Evolutionary conservation across 2,113 vertebrate genomes (phyloP), one percentile per base, ranked within the genome.

Genomic region (Kryptolebias marmoratus): DNA sequence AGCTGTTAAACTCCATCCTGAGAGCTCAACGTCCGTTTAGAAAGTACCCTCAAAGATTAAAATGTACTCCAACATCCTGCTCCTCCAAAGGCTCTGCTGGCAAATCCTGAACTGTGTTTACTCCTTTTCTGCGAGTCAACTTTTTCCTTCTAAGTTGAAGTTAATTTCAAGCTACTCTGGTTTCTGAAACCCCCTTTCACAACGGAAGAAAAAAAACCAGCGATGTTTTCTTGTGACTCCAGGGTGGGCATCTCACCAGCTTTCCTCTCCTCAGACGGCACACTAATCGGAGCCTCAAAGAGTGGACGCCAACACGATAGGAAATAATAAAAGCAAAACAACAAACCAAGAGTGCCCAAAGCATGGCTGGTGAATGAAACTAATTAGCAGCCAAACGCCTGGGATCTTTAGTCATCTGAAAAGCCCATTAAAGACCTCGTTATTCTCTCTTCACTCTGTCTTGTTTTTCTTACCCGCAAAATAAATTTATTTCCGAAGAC

Each of bases 341-440:
- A 87, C 77, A 86, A 83, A 82, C 88, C 77, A 22, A 27, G 74
- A 71, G 47, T 64, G 80, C 88, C 87, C 79, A 61, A 78, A 89
- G 90, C 82, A 49, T 77, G 71, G 79, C 69, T 84, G 70, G 57
- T 79, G 84, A 92, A 89, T 85, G 83, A 84, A 78, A 80, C 88
- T 92, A 92, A 93, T 93, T 92, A 92, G 88, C 71, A 85, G 77
- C 81, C 49, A 30, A 78, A 82, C 10, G 81, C 71, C 80, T 77
- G 80, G 68, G 82, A 87, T 86, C 77, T 81, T 85, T 73, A 76
- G 75, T 86, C 87, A 88, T 90, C 88, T 87, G 85, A 88, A 81
- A 85, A 82, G 69, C 80, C 81, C 72, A 81, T 85, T 82, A 87
- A 69, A 67, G 58, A 12, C 56, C 65, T 15, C 44, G 52, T 31